Conservation (phyloP, 2,797 vertebrate genomes). For the Pelodytes ibericus region DNA sequence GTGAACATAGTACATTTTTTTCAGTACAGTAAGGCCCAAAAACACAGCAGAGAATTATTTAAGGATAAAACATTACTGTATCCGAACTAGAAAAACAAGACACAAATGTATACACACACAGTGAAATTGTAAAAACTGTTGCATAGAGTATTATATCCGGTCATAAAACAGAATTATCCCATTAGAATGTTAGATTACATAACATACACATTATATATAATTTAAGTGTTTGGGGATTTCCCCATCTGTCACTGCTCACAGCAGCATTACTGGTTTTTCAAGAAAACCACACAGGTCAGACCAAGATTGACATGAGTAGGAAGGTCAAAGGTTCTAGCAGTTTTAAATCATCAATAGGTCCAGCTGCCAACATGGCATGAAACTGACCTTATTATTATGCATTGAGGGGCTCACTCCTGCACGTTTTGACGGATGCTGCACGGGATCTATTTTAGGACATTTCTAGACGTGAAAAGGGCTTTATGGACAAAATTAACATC, state of each 20-base stretch:
- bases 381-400: constrained; percentile 67
- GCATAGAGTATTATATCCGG: no score
- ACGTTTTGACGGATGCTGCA: constrained; percentile 24
- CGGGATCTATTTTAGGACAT: constrained; percentile 27
- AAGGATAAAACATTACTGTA: neutral
- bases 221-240: constrained; percentile 17
- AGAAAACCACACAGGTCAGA: constrained; percentile 65
- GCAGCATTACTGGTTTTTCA: constrained; percentile 45
- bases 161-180: no score
- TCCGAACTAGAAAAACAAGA: no score
- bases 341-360: constrained; percentile 72
- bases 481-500: no score
- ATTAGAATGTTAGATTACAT: no score
- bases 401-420: constrained; percentile 62
- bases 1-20: no score
- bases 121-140: no score
- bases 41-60: neutral
- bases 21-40: no score
- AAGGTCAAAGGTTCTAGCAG: constrained; percentile 66
- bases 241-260: constrained; percentile 43
- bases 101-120: no score
- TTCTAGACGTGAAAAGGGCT: no score
- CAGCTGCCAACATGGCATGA: constrained; percentile 66
- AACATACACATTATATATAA: neutral
- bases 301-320: constrained; percentile 68